Percentiles rank a stretch among this genome's conserved stretches.
Conservation (phyloP, 2,797 vertebrate genomes). For the Sebastiscus albofasciatus region DNA sequence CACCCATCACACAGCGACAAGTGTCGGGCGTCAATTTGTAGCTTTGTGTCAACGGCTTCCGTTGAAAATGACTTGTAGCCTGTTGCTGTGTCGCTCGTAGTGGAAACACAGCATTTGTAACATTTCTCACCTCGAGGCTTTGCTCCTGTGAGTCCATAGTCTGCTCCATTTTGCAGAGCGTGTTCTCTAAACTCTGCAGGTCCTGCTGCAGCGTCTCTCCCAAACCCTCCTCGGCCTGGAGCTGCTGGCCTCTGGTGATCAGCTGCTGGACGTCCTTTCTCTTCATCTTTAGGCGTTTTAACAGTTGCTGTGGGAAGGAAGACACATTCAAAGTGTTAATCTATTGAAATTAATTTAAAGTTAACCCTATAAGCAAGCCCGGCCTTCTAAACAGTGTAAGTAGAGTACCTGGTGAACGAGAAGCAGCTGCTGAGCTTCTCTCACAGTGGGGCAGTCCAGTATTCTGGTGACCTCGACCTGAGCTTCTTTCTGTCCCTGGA, state of each 20-base stretch:
- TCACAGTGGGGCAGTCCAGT: slow-evolving; percentile 88
- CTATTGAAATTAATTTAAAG: background rate
- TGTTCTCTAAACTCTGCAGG: slow-evolving; percentile 86
- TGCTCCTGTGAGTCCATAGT: slow-evolving; percentile 90
- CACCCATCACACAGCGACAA: no score
- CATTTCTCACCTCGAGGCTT: slow-evolving; percentile 86
- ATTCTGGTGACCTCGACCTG: slow-evolving; percentile 88
- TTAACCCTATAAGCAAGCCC: accelerated
- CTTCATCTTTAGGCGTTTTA: slow-evolving; percentile 88
- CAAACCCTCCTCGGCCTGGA: slow-evolving; percentile 87
- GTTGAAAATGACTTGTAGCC: no score
- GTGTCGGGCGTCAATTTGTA: no score
- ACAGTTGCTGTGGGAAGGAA: slow-evolving; percentile 84
- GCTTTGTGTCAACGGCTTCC: no score
- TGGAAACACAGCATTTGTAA: background rate
- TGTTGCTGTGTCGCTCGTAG: no score
- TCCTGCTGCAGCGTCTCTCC: slow-evolving; percentile 83
- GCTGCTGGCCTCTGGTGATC: slow-evolving; percentile 85
- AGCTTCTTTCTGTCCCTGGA: slow-evolving; percentile 88
- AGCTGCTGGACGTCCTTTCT: slow-evolving; percentile 91
- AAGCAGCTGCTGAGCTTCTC: slow-evolving; percentile 93
- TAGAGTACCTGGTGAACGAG: slow-evolving; percentile 87
- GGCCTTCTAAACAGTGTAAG: background rate
- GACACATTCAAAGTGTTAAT: background rate
- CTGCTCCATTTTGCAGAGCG: slow-evolving; percentile 88